A percentile compares a stretch with the other conserved stretches of the same genome.
These are phyloP conservation scores for Cetoscarus ocellatus DNA, from an alignment of 2,797 vertebrate genomes.

Conservation along the genomic window DNA sequence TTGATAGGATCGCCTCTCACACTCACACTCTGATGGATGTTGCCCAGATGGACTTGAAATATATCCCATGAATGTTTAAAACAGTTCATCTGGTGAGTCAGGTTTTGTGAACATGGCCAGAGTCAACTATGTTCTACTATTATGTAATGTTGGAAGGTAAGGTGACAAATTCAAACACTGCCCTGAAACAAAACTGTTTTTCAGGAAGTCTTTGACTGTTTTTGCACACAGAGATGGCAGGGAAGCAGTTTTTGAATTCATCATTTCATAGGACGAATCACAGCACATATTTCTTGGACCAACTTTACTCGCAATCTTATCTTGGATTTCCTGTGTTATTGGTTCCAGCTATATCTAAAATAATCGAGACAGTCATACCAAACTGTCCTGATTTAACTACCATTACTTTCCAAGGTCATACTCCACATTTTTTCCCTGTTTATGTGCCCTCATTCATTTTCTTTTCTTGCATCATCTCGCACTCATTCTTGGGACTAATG, in stretches of 20 bases:
- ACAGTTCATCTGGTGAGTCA: no score
- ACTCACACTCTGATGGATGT: no score
- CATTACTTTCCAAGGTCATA: conserved; percentile 13
- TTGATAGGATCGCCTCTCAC: no score
- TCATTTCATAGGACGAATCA: not conserved
- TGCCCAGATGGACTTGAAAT: no score
- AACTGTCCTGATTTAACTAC: conserved; percentile 12
- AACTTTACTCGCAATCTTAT: conserved; percentile 11
- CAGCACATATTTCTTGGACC: conserved; percentile 9
- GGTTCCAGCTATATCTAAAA: not conserved
- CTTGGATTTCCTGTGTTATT: conserved; percentile 17
- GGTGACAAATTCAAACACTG: conserved; percentile 18
- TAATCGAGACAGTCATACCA: conserved; percentile 1
- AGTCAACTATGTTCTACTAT: not conserved
- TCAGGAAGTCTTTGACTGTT: conserved; percentile 61
- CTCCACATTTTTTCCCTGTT: conserved; percentile 17
- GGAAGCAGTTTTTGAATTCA: conserved; percentile 58
- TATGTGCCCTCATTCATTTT: not conserved
- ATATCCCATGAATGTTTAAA: no score
- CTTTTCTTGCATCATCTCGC: not conserved
- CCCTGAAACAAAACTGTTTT: conserved; percentile 5
- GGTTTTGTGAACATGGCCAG: no score
- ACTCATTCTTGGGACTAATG: conserved; percentile 1
- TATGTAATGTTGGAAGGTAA: conserved; percentile 16
- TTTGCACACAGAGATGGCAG: conserved; percentile 54